These are phyloP conservation scores for Lycodopsis pacificus DNA, from an alignment of 2,797 vertebrate genomes.

Conservation along the genomic window DNA sequence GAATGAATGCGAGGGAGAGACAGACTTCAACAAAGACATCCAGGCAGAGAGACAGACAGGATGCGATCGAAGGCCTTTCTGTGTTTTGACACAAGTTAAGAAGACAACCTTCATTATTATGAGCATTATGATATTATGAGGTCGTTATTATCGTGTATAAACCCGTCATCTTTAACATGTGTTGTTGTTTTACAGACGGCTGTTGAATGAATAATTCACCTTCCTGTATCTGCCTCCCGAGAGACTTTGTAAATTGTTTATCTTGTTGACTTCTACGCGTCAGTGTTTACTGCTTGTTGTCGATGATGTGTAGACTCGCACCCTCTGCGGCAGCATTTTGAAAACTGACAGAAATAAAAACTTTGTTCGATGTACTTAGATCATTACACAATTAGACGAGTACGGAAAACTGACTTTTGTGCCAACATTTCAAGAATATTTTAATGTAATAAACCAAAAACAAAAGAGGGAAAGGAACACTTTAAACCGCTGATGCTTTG, in stretches of 20 bases:
- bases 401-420: not conserved
- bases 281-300: constrained; percentile 9
- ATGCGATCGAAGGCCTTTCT: not conserved
- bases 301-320: not conserved
- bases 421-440: not conserved
- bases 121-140: not conserved
- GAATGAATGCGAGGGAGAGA: constrained; percentile 20
- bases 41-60: not conserved
- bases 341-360: not conserved
- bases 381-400: not conserved
- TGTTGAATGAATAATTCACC: constrained; percentile 50
- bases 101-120: not conserved
- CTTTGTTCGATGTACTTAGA: not conserved
- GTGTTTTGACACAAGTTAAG: constrained; percentile 15
- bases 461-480: not conserved
- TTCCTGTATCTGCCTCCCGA: not conserved
- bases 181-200: constrained; percentile 40
- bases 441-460: not conserved
- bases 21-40: not conserved
- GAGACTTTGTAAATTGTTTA: constrained; percentile 36
- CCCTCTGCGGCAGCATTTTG: accelerated
- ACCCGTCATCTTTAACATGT: constrained; percentile 15
- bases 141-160: constrained; percentile 6
- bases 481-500: not conserved
- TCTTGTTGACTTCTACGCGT: constrained; percentile 26